These are phyloP conservation scores for Tetramorium simillimum DNA, from an alignment of 1,140 invertebrate species.

Conservation along the genomic window DNA sequence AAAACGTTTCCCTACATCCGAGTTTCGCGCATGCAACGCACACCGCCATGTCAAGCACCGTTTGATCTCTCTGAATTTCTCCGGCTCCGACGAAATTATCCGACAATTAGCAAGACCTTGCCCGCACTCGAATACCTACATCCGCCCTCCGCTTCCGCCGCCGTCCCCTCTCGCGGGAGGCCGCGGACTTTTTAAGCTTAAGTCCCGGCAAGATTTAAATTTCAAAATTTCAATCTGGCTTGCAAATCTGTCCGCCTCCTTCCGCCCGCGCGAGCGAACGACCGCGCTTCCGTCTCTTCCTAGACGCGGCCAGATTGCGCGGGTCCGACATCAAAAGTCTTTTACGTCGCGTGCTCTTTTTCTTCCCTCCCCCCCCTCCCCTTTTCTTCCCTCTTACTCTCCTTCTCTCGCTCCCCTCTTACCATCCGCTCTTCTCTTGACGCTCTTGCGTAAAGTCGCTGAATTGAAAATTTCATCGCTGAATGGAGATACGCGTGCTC, in stretches of 20 bases:
- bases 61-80: conserved; percentile 69
- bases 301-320: conserved; percentile 73
- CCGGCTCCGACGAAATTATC: conserved; percentile 72
- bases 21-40: conserved; percentile 18
- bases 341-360: conserved; percentile 75
- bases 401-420: background rate
- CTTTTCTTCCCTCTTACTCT: conserved; percentile 13
- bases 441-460: conserved; percentile 46
- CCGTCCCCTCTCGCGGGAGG: conserved; percentile 44
- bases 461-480: conserved; percentile 70
- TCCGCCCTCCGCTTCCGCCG: conserved; percentile 46
- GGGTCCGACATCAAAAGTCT: conserved; percentile 80
- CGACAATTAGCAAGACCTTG: conserved; percentile 77
- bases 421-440: conserved; percentile 35
- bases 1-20: conserved; percentile 8
- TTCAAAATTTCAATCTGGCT: conserved; percentile 84
- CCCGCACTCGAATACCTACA: conserved; percentile 65
- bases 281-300: conserved; percentile 64
- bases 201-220: conserved; percentile 80
- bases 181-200: conserved; percentile 78
- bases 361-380: conserved; percentile 54
- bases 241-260: conserved; percentile 76
- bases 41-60: conserved; percentile 2
- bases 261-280: conserved; percentile 49
- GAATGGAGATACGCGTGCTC: conserved; percentile 38